Evolutionary conservation across 2,888 invertebrate genomes (phyloP), one percentile per base, ranked within the genome.

Genomic region (Chrysotoxum bicinctum): DNA sequence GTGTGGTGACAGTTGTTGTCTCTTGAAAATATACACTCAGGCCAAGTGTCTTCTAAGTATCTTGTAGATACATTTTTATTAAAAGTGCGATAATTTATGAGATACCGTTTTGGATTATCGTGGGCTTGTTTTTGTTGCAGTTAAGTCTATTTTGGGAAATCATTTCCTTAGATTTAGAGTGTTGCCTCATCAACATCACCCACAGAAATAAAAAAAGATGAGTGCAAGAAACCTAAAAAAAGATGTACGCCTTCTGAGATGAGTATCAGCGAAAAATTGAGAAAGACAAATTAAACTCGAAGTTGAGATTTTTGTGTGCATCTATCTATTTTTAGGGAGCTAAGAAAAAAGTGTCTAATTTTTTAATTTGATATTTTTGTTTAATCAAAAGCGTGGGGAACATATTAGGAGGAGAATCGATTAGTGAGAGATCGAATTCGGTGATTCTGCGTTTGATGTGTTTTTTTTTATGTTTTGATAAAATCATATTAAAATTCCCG

Each of bases 1-100:
- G 66, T 66, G 30, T 60, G 69, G 76, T 69, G 76, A 69, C 76
- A 80, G 43, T 54, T 68, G 50, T 54, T 54, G 58, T 74, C 14
- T 68, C 23, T 60, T 43, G 10, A 37, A 68, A 60, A 45, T 54
- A 58, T 35, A 52, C 52, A 45, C 37, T 45, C 60, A 68, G 26
- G 50, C 21, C 50, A 66, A 66, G 45, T 64, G 19, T 45, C n/a
- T 35, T 21, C 9, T 1, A 35, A 35, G 66, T 66, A 66, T 66
- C 35, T 56, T n/a, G n/a, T n/a, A 45, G 23, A 66, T 64, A 64
- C 32, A 32, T 45, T 19, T 56, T 56, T 32, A 56, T 35, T 19
- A 19, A 12, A 50, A 35, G 50, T 50, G 35, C 66, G 21, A 66
- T 50, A 50, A 66, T 32, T 66, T 35, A 50, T 23, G n/a, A 19